Conservation (phyloP, 2,113 vertebrate genomes). For the Nanorana parkeri region DNA sequence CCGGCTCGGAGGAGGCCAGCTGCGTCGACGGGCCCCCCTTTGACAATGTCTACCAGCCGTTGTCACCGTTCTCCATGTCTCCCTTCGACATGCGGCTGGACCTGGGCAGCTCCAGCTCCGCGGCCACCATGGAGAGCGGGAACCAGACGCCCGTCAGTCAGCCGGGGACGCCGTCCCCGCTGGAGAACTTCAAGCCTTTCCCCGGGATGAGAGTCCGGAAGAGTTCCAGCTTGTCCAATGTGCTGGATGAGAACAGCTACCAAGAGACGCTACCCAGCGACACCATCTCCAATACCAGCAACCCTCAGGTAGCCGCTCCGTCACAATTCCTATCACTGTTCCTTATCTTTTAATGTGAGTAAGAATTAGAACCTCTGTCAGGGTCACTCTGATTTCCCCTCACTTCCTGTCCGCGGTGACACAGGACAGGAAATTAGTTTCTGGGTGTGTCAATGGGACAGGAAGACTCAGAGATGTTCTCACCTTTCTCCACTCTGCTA, state of each 20-base stretch:
- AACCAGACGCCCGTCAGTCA: constrained; percentile 77
- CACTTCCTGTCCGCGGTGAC: too few relatives aligned
- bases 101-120: constrained; percentile 69
- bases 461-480: too few relatives aligned
- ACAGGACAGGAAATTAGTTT: too few relatives aligned
- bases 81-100: constrained; percentile 87
- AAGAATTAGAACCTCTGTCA: too few relatives aligned
- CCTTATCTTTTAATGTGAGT: neutral
- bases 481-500: too few relatives aligned
- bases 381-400: too few relatives aligned
- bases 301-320: constrained; percentile 82
- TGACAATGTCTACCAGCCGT: constrained; percentile 80
- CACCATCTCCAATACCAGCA: constrained; percentile 89
- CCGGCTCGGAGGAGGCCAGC: constrained; percentile 54
- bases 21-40: constrained; percentile 62
- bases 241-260: constrained; percentile 89
- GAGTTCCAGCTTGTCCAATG: constrained; percentile 95
- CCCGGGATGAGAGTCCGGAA: constrained; percentile 76
- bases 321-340: neutral
- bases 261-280: constrained; percentile 83
- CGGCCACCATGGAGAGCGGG: constrained; percentile 60
- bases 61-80: constrained; percentile 82
- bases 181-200: constrained; percentile 84
- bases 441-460: too few relatives aligned
- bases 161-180: constrained; percentile 83